phyloP scores from a whole-genome alignment of 2,888 invertebrate genomes.

The Petrophora chlorosata region DNA sequence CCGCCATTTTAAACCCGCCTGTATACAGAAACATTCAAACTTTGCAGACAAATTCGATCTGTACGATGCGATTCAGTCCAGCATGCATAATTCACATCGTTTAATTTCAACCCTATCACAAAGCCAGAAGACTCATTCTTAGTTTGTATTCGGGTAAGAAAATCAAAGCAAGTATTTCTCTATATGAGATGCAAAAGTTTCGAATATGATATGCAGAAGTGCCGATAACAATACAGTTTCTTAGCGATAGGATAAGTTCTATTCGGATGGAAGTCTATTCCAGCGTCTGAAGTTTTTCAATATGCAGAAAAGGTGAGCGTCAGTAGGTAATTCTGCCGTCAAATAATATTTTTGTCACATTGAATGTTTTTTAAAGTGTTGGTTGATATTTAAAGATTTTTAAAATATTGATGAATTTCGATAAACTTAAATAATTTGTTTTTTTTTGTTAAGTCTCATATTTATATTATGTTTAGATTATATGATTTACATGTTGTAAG shows the following conservation, averaged over 20 bases:
- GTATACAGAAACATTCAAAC: constrained; percentile 77
- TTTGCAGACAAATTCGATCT: constrained; percentile 83
- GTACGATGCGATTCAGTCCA: constrained; percentile 62
- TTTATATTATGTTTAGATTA: too few species aligned
- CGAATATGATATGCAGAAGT: constrained; percentile 39
- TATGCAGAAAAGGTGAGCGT: neutral
- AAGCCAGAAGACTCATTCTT: constrained; percentile 40
- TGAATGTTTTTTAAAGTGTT: too few species aligned
- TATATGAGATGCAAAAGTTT: constrained; percentile 43
- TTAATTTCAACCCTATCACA: constrained; percentile 45
- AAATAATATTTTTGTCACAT: too few species aligned
- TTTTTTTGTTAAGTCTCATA: too few species aligned
- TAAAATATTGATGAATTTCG: too few species aligned
- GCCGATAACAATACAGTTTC: constrained; percentile 33
- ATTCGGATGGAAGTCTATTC: constrained; percentile 2
- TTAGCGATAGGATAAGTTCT: constrained; percentile 16
- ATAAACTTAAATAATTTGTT: too few species aligned
- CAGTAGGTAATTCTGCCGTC: neutral
- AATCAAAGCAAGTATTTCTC: constrained; percentile 35
- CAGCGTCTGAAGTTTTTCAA: neutral
- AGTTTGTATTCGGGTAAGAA: constrained; percentile 28
- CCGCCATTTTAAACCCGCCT: constrained; percentile 61
- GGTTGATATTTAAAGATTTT: too few species aligned
- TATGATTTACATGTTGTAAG: too few species aligned
- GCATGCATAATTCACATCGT: constrained; percentile 48